These are phyloP conservation scores for Caenorhabditis inopinata DNA, from an alignment of 1,140 invertebrate species.

Conservation along the genomic window DNA sequence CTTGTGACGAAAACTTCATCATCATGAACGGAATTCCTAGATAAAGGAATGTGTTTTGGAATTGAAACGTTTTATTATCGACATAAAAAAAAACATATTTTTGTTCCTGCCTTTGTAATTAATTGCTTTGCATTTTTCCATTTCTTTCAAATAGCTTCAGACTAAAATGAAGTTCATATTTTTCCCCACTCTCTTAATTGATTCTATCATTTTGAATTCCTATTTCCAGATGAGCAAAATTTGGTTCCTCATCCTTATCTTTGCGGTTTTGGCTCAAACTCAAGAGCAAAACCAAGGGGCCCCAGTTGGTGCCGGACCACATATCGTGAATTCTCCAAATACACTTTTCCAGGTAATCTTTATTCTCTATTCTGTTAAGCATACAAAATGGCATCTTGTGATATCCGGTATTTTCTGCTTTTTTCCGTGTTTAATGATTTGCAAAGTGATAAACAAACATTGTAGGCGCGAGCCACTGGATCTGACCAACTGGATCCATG, in stretches of 20 bases:
- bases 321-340: constrained; percentile 29
- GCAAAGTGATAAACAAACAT: constrained; percentile 15
- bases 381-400: neutral
- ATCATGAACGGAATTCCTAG: too few species aligned
- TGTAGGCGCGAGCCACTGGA: constrained; percentile 42
- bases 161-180: too few species aligned
- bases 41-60: too few species aligned
- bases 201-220: too few species aligned
- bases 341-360: constrained; percentile 34
- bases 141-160: too few species aligned
- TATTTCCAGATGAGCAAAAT: neutral
- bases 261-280: neutral
- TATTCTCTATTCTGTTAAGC: neutral
- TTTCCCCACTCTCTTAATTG: too few species aligned
- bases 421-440: neutral
- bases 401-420: constrained; percentile 21
- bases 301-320: neutral
- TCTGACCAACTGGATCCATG: constrained; percentile 54
- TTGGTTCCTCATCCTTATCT: neutral
- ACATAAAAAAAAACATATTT: too few species aligned
- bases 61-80: too few species aligned
- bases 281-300: constrained; percentile 3
- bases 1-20: too few species aligned
- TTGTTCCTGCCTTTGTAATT: too few species aligned
- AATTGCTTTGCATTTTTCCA: too few species aligned